Evolutionary conservation across 2,797 vertebrate species (phyloP).

Genomic region (Brachymystax lenok): DNA sequence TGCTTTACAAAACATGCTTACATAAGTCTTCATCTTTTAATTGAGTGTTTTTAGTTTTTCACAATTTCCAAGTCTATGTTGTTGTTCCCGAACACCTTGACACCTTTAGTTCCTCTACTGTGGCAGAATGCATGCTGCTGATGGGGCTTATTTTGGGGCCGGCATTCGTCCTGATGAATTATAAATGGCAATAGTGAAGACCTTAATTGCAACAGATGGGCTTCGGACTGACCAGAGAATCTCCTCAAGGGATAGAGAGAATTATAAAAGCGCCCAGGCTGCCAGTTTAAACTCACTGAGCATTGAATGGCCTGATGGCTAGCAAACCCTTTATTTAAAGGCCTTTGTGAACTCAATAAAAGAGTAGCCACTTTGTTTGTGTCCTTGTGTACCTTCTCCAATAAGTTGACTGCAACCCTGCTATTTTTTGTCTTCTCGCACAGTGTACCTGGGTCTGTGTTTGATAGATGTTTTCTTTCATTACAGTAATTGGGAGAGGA

Average conservation of each 20-base stretch:
- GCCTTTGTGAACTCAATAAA: not conserved
- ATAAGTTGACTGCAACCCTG: not conserved
- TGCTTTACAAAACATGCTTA: not conserved
- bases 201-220: slow-evolving; percentile 25
- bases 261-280: slow-evolving; percentile 29
- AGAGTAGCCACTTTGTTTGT: slow-evolving; percentile 3
- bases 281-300: slow-evolving; percentile 30
- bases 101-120: not conserved
- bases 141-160: slow-evolving; percentile 20
- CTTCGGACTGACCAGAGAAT: slow-evolving; percentile 28
- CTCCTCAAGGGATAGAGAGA: slow-evolving; percentile 24
- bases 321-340: slow-evolving; percentile 17
- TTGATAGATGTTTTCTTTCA: not conserved
- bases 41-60: not conserved
- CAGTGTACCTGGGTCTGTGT: not conserved
- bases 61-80: not conserved
- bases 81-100: not conserved
- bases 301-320: slow-evolving; percentile 21
- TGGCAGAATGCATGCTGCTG: slow-evolving; percentile 5
- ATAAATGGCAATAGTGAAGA: slow-evolving; percentile 18
- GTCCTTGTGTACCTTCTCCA: not conserved
- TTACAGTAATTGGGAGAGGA: not conserved
- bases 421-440: not conserved
- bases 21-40: not conserved
- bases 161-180: slow-evolving; percentile 22